Evolutionary conservation across 2,888 invertebrate species (phyloP), one percentile per base, ranked within the genome.

Genomic region (Drosophila meridionalis): DNA sequence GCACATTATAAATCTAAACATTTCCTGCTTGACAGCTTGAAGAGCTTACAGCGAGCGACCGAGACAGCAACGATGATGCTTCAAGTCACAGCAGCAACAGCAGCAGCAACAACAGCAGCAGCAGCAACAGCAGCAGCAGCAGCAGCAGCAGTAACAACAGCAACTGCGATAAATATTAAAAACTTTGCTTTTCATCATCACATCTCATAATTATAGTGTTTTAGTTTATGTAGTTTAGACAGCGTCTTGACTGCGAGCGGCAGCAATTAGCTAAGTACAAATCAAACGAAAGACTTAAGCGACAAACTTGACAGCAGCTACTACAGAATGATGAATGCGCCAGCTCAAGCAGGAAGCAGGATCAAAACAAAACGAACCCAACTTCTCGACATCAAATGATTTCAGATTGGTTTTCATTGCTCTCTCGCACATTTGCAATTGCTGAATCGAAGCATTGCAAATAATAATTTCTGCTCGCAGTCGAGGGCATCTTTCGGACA

Each of bases 11-110:
- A 88, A 90, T 84, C 83, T 88, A 90, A 84, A 83, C 90, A 87
- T 87, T 87, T 87, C 86, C 86, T 87, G 86, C 87, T 87, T 87
- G 86, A 87, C 86, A 90, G 89, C 89, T 90, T 85, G 75, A 88
- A 90, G 85, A 88, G 89, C 80, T 85, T 70, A 61, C 81, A 83
- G 78, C 69, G 59, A 80, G 73, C 70, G 65, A 80, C 69, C 67
- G 81, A 83, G 83, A 80, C 81, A 80, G 70, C 73, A 68, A 80
- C 69, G 81, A 80, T 80, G 82, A 89, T 86, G 87, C 78, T 89
- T 73, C 70, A 79, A 78, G 83, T 79, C 79, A 73, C 68, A 59
- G 45, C 69, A 73, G 52, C 64, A 60, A 57, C 66, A 53, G 28
- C 67, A 60, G 65, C 65, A 47, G 36, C 66, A 62, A 6, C 69